phyloP scores from a whole-genome alignment of 1,140 invertebrate genomes.

The Brevipalpus yothersi region DNA sequence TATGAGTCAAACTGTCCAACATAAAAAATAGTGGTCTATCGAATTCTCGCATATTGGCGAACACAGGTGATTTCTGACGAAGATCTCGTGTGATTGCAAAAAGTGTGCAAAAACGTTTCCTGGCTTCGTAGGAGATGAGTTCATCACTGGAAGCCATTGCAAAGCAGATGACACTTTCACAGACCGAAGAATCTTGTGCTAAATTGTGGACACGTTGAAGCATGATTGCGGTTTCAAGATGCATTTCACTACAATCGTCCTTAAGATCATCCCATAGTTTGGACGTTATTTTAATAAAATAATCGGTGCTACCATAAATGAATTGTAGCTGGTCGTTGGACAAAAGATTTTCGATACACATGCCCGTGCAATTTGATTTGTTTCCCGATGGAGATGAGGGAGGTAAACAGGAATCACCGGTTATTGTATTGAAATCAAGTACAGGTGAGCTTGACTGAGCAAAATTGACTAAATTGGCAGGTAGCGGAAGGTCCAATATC shows the following conservation, averaged over 20 bases:
- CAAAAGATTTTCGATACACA: slow-evolving; percentile 15
- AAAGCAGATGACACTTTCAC: slow-evolving; percentile 40
- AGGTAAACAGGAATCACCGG: not conserved
- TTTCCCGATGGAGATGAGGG: not conserved
- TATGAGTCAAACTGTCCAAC: slow-evolving; percentile 45
- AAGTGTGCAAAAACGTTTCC: slow-evolving; percentile 43
- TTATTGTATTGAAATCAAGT: not conserved
- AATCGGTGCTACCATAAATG: slow-evolving; percentile 11
- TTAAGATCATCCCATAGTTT: slow-evolving; percentile 40
- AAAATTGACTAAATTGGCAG: slow-evolving; percentile 1
- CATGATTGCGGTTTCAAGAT: slow-evolving; percentile 36
- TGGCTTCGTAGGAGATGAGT: slow-evolving; percentile 24
- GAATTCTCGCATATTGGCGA: slow-evolving; percentile 26
- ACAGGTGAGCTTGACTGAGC: slow-evolving; percentile 10
- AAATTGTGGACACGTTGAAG: slow-evolving; percentile 41
- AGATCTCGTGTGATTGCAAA: slow-evolving; percentile 52
- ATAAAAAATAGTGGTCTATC: slow-evolving; percentile 40
- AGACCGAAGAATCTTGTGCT: slow-evolving; percentile 30
- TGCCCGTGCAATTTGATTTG: not conserved
- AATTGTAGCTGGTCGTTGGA: slow-evolving; percentile 13
- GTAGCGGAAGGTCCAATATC: not conserved
- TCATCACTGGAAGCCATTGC: slow-evolving; percentile 21
- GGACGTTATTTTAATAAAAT: slow-evolving; percentile 29
- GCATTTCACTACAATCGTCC: slow-evolving; percentile 27
- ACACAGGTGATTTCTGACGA: slow-evolving; percentile 21